Conservation (phyloP, 2,797 vertebrate species). For the Squalus acanthias region DNA sequence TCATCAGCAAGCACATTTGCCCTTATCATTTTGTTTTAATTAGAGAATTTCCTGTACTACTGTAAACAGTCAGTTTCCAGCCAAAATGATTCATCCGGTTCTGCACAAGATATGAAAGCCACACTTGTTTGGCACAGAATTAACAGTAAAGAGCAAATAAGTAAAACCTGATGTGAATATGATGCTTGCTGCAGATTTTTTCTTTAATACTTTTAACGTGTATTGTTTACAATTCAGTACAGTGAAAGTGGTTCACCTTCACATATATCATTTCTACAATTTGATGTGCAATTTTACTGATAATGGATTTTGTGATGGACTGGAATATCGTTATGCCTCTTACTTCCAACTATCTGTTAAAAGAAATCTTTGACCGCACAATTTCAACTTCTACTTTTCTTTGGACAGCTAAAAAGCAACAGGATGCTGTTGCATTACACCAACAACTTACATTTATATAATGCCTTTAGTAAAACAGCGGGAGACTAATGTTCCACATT, state of each 20-base stretch:
- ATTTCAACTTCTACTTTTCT: not conserved
- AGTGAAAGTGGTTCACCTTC: not conserved
- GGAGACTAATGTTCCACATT: not conserved
- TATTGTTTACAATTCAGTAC: not conserved
- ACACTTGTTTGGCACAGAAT: conserved; percentile 13
- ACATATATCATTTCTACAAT: not conserved
- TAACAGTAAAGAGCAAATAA: not conserved
- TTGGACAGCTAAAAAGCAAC: not conserved
- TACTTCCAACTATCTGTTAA: not conserved
- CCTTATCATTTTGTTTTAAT: conserved; percentile 32
- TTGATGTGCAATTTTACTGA: not conserved
- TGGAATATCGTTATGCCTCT: not conserved
- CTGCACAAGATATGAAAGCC: conserved; percentile 4
- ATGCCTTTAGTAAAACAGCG: not conserved
- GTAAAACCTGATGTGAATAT: not conserved
- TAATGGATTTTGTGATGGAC: not conserved
- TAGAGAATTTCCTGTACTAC: conserved; percentile 19
- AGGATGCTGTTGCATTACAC: not conserved
- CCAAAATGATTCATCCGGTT: conserved; percentile 17
- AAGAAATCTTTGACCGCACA: not conserved
- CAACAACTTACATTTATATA: not conserved
- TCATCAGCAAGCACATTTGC: conserved; percentile 5
- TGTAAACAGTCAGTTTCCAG: conserved; percentile 10
- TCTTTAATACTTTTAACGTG: not conserved
- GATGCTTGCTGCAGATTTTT: not conserved